A percentile compares a stretch with the other conserved stretches of the same genome.
phyloP scores from a whole-genome alignment of 2,797 vertebrate genomes.

The Bovichtus variegatus region DNA sequence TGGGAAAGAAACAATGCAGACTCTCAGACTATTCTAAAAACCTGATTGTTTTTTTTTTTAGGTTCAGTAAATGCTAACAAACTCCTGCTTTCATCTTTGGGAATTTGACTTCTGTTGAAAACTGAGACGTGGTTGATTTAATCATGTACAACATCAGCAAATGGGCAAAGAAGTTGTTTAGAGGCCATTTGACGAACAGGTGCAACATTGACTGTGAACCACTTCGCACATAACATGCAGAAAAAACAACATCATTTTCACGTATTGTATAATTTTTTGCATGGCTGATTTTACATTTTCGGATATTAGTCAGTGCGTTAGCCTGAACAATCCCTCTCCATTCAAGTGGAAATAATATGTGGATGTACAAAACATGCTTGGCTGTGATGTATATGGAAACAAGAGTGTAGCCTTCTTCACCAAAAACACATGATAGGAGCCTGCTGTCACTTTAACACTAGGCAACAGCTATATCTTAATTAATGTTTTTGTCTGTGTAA shows the following conservation, averaged over 20 bases:
- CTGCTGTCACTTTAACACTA: neutral
- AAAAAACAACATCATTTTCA: constrained; percentile 28
- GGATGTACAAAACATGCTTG: constrained; percentile 4
- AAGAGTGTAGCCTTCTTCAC: neutral
- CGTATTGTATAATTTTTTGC: constrained; percentile 14
- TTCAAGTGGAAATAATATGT: constrained; percentile 31
- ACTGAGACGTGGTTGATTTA: constrained; percentile 5
- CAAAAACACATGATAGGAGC: neutral
- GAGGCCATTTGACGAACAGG: constrained; percentile 34
- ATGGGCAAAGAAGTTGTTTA: constrained; percentile 26
- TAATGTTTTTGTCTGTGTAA: neutral
- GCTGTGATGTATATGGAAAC: neutral
- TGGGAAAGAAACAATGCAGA: neutral
- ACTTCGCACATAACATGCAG: constrained; percentile 44
- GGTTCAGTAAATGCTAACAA: constrained; percentile 1
- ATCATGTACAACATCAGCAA: constrained; percentile 19
- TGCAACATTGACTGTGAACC: constrained; percentile 34
- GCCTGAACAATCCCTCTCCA: constrained; percentile 12
- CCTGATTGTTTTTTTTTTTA: neutral
- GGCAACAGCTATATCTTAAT: neutral
- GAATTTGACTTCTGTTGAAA: constrained; percentile 18
- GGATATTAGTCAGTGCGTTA: constrained; percentile 14
- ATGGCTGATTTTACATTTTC: constrained; percentile 40
- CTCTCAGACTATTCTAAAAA: neutral
- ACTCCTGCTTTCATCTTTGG: neutral